These are phyloP conservation scores for Motacilla alba DNA, from an alignment of 2,113 vertebrate genomes.

Conservation along the genomic window DNA sequence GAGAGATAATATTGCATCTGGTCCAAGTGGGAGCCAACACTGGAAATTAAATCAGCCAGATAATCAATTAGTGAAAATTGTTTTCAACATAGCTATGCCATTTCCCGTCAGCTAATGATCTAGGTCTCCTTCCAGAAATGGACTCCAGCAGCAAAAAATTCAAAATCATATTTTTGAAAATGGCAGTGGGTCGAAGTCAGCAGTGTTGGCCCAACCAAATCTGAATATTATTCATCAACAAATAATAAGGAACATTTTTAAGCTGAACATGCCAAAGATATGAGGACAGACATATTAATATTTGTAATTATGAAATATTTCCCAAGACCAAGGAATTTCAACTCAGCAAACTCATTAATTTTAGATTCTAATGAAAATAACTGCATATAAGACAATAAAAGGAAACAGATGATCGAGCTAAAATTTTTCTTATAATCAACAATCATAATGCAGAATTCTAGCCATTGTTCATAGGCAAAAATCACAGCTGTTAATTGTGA, in stretches of 20 bases:
- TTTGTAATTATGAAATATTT: neutral
- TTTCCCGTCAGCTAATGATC: neutral
- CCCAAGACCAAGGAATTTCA: neutral
- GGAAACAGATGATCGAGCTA: neutral
- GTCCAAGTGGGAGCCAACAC: neutral
- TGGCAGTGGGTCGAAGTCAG: neutral
- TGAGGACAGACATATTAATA: neutral
- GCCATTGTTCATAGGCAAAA: neutral
- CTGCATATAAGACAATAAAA: neutral
- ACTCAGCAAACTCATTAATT: neutral
- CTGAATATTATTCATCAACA: neutral
- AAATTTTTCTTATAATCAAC: neutral
- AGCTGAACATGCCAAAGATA: neutral
- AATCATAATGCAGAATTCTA: neutral
- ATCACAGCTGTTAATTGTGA: neutral
- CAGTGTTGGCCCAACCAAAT: neutral
- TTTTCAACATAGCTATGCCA: neutral
- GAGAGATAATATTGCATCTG: neutral
- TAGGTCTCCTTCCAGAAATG: neutral
- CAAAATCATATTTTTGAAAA: neutral
- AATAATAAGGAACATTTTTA: neutral
- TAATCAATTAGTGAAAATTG: slow-evolving; percentile 11
- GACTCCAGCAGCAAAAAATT: neutral
- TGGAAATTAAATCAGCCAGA: neutral
- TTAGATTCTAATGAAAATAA: neutral